These are phyloP conservation scores for Hoplostethus mediterraneus DNA, from an alignment of 2,797 vertebrate species.

Conservation along the genomic window DNA sequence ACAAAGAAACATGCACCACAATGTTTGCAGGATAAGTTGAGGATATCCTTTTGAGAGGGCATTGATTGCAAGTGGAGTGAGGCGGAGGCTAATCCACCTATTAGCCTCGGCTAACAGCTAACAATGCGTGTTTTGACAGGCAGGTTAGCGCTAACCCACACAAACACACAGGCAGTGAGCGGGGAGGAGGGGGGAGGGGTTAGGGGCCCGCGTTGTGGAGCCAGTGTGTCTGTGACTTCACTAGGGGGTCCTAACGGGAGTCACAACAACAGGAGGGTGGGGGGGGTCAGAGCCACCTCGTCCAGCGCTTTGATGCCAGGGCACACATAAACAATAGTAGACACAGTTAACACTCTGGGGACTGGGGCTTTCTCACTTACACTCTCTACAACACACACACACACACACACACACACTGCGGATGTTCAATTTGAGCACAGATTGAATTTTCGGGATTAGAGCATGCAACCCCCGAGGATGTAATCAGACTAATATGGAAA, in stretches of 20 bases:
- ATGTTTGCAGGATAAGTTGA: constrained; percentile 46
- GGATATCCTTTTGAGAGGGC: constrained; percentile 53
- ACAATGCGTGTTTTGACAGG: constrained; percentile 85
- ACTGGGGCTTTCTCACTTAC: constrained; percentile 60
- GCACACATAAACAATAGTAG: constrained; percentile 53
- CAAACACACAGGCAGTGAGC: constrained; percentile 61
- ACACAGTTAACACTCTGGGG: constrained; percentile 27
- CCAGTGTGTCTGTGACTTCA: constrained; percentile 81
- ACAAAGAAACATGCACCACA: not conserved
- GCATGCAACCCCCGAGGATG: constrained; percentile 29
- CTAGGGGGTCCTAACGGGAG: constrained; percentile 75
- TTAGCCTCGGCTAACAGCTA: constrained; percentile 67
- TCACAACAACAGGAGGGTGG: constrained; percentile 74
- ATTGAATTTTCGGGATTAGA: constrained; percentile 41
- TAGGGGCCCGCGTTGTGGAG: constrained; percentile 77
- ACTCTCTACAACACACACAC: constrained; percentile 12
- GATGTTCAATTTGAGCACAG: constrained; percentile 23
- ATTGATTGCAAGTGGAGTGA: constrained; percentile 58
- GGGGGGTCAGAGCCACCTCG: constrained; percentile 59
- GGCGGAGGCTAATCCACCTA: constrained; percentile 66
- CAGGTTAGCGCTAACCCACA: constrained; percentile 56
- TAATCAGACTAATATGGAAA: constrained; percentile 37
- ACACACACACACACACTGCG: constrained; percentile 17
- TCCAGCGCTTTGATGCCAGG: constrained; percentile 72
- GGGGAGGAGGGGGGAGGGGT: constrained; percentile 62